phyloP scores from a whole-genome alignment of 2,113 vertebrate genomes.

The Dolichallabes microphthalmus region DNA sequence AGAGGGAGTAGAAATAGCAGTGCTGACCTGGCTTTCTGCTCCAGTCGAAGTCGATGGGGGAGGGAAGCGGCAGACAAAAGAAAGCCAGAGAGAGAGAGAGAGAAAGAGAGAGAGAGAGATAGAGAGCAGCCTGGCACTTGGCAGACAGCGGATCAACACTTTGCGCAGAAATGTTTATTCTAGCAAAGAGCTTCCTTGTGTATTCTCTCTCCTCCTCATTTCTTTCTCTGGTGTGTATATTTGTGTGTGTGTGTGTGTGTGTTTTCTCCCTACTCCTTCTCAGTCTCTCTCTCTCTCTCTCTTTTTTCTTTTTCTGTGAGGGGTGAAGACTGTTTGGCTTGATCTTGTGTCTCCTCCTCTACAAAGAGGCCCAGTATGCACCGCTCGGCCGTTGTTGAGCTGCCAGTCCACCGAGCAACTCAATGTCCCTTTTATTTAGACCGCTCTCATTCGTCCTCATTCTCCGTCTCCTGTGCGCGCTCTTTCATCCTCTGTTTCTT shows the following conservation, averaged over 20 bases:
- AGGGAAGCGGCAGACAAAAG: slow-evolving; percentile 46
- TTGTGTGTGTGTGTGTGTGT: too few species aligned
- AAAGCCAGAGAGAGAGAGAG: slow-evolving; percentile 14
- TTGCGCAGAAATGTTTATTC: slow-evolving; percentile 64
- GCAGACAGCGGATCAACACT: slow-evolving; percentile 63
- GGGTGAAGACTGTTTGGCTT: slow-evolving; percentile 51
- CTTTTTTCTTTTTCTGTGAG: slow-evolving; percentile 4
- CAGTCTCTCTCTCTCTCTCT: neutral
- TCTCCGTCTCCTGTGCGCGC: neutral
- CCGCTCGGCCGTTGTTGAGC: slow-evolving; percentile 32
- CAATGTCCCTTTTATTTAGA: slow-evolving; percentile 40
- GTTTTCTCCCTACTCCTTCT: neutral
- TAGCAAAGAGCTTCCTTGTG: slow-evolving; percentile 62
- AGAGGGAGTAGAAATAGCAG: slow-evolving; percentile 44
- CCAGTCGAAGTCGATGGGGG: slow-evolving; percentile 55
- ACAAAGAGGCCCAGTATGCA: slow-evolving; percentile 36
- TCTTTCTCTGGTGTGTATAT: neutral
- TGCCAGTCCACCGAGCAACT: slow-evolving; percentile 40
- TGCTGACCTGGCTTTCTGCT: slow-evolving; percentile 59
- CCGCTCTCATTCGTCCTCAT: neutral
- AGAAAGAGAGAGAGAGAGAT: too few species aligned
- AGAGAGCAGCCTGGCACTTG: slow-evolving; percentile 60
- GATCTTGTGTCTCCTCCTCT: slow-evolving; percentile 29
- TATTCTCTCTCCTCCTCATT: slow-evolving; percentile 56
- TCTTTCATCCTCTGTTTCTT: neutral